These are phyloP conservation scores for Meteorus colon DNA, from an alignment of 2,888 invertebrate genomes.

Conservation along the genomic window DNA sequence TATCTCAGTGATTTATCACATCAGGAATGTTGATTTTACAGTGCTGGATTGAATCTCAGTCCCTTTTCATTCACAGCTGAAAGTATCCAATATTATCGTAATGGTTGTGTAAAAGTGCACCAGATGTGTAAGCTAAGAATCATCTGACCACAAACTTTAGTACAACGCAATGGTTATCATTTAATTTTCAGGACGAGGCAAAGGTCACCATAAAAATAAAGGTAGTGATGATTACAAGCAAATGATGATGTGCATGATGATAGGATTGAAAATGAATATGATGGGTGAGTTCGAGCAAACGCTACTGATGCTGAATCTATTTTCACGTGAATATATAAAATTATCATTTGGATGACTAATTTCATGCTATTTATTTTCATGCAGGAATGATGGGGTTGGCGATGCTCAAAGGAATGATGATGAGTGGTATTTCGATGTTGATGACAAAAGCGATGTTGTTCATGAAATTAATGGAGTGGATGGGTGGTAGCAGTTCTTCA, in stretches of 20 bases:
- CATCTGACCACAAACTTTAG: too few relatives aligned
- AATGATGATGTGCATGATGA: constrained; percentile 80
- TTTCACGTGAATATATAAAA: neutral
- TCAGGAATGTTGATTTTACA: too few relatives aligned
- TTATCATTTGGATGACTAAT: neutral
- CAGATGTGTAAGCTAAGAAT: too few relatives aligned
- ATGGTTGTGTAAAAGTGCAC: too few relatives aligned
- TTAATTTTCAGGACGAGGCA: constrained; percentile 64
- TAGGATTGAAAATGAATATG: constrained; percentile 78
- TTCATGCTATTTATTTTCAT: neutral
- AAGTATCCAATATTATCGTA: too few relatives aligned
- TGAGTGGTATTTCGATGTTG: constrained; percentile 78
- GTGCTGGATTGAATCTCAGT: too few relatives aligned
- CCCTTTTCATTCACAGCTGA: too few relatives aligned
- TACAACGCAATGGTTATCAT: neutral
- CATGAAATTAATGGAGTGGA: constrained; percentile 62
- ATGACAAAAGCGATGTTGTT: constrained; percentile 76
- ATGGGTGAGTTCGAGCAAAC: constrained; percentile 73
- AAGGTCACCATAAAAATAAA: constrained; percentile 50
- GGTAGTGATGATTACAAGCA: constrained; percentile 75
- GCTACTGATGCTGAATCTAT: neutral
- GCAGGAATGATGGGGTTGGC: constrained; percentile 78
- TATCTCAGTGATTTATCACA: too few relatives aligned
- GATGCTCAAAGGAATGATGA: constrained; percentile 79
- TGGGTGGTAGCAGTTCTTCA: constrained; percentile 62